Base-by-base conservation (phyloP, 2,113 vertebrate genomes). In the Aramus guarauna region DNA sequence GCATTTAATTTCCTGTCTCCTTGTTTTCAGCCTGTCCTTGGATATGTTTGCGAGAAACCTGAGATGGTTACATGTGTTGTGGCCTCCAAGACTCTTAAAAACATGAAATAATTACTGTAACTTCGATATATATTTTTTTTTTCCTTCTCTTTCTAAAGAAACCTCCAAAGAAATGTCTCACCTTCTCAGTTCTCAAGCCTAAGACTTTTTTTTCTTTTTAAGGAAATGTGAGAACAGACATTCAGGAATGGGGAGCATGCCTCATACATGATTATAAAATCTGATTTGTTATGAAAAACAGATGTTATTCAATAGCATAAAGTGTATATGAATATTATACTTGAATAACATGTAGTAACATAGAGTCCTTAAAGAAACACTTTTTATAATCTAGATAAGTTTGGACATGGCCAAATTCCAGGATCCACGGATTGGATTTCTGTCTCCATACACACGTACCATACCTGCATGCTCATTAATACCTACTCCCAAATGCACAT, bases 1-100 rank as follows among this genome's bases (percentile, higher is more conserved):
- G 92, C 91, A 93, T 95, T 97, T 97, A 82, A 96, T 96, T 96
- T 97, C 95, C 96, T 95, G 92, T 91, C 96, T 96, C 94, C 92
- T 95, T 95, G 94, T 97, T 97, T 96, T 94, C 92, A 97, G 93
- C 84, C 95, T 91, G 86, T 96, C 87, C 91, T 66, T 94, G 87
- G 91, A 90, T 53, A 73, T 92, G 85, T 88, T 90, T 97, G 96
- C 79, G 92, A 96, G 97, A 97, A 97, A 97, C 89, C 94, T 58
- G 94, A 97, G 95, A 92, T 6, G 23, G 66, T 91, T 96, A 95
- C 84, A 97, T 26, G 50, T 93, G 96, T 88, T 92, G 78, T 82
- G 95, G 93, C 93, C 95, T 96, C 69, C 84, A 89, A 89, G 76
- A 89, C 80, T 84, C 85, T 94, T 89, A 93, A 91, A 96, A 91